Evolutionary conservation across 1,140 invertebrate species (phyloP).

Genomic region (Mercenaria mercenaria): DNA sequence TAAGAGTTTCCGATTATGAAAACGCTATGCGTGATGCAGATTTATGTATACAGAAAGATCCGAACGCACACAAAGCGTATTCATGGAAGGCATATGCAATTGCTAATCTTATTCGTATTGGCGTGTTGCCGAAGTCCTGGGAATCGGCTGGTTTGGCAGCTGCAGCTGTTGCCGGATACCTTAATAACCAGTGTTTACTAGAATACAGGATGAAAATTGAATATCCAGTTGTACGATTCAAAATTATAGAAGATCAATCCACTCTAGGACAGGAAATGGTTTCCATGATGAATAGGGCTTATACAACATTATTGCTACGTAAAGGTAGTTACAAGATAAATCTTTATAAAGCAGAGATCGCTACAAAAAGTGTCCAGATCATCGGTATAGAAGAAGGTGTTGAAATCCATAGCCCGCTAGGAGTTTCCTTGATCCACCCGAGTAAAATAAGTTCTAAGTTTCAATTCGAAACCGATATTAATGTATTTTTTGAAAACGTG

Average conservation of each 20-base stretch:
- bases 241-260: neutral
- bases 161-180: constrained; percentile 6
- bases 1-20: neutral
- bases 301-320: neutral
- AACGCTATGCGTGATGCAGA: constrained; percentile 27
- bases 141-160: constrained; percentile 37
- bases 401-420: neutral
- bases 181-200: neutral
- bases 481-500: neutral
- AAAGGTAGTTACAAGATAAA: neutral
- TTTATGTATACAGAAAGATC: constrained; percentile 6
- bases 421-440: neutral
- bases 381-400: constrained; percentile 37
- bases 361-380: constrained; percentile 12
- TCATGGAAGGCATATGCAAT: constrained; percentile 43
- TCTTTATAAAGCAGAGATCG: neutral
- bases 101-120: neutral
- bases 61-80: neutral
- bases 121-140: neutral
- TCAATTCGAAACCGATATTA: no score
- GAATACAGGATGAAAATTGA: constrained; percentile 34
- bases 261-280: neutral
- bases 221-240: constrained; percentile 12
- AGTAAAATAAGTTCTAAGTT: neutral
- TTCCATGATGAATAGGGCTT: neutral